Evolutionary conservation across 2,888 invertebrate genomes (phyloP).

Genomic region (Dynastes tityus): DNA sequence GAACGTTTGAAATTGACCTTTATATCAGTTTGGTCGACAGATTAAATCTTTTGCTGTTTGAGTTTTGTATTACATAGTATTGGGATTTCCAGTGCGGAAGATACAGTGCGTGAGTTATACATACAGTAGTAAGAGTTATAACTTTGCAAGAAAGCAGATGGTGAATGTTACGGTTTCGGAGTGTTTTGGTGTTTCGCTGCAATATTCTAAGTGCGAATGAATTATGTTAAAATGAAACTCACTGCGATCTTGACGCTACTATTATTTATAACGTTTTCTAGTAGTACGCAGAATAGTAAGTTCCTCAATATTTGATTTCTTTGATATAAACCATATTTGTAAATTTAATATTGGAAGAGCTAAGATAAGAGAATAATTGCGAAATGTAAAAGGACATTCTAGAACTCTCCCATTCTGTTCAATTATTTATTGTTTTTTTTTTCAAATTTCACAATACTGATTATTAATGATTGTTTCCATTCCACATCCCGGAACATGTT

Average conservation of each 20-base stretch:
- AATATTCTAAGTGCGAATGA: constrained; percentile 49
- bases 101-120: constrained; percentile 23
- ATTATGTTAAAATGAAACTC: constrained; percentile 56
- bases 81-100: no score
- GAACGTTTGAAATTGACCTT: constrained; percentile 59
- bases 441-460: no score
- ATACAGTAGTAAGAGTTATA: constrained; percentile 45
- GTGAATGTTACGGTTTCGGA: constrained; percentile 49
- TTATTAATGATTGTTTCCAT: no score
- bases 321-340: constrained; percentile 22
- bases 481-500: no score
- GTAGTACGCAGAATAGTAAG: constrained; percentile 48
- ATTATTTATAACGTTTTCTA: constrained; percentile 50
- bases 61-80: constrained; percentile 22
- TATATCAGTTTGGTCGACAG: constrained; percentile 58
- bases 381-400: background rate
- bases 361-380: background rate
- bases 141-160: constrained; percentile 46
- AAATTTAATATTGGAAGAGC: background rate
- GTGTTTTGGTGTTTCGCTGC: constrained; percentile 39
- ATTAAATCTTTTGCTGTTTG: constrained; percentile 42
- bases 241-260: constrained; percentile 54
- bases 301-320: constrained; percentile 17
- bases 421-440: no score
- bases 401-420: no score